A percentile compares a stretch with the other conserved stretches of the same genome.
phyloP scores from a whole-genome alignment of 2,888 invertebrate species.

The Zelleria hepariella region DNA sequence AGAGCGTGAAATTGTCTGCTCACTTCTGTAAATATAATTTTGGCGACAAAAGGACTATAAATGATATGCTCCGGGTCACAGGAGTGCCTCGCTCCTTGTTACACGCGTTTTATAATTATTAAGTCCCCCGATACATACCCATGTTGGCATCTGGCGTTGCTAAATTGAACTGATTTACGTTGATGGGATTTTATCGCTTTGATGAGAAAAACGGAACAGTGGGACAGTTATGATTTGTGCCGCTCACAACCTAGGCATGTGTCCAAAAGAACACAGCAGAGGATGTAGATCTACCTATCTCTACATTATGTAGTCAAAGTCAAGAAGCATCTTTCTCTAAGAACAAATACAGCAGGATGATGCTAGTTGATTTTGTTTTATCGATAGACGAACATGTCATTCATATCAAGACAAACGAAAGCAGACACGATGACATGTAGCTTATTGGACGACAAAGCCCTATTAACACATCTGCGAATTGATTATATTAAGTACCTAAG shows the following conservation, averaged over 20 bases:
- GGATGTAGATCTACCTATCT: too few species aligned
- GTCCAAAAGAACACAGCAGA: too few species aligned
- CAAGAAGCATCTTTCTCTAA: too few species aligned
- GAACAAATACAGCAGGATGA: too few species aligned
- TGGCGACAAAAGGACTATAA: conserved; percentile 71
- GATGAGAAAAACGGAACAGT: background rate
- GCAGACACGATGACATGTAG: too few species aligned
- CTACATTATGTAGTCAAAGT: too few species aligned
- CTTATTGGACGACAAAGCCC: background rate
- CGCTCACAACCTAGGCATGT: background rate
- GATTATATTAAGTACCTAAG: background rate
- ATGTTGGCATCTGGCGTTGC: background rate
- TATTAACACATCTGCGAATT: background rate
- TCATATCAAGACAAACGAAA: too few species aligned
- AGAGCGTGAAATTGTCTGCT: conserved; percentile 73
- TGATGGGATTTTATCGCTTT: background rate
- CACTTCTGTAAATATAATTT: conserved; percentile 73
- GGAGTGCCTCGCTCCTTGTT: conserved; percentile 51
- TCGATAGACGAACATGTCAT: too few species aligned
- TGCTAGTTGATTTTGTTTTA: too few species aligned
- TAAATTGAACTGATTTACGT: background rate
- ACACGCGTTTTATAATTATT: conserved; percentile 45
- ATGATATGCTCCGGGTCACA: conserved; percentile 61
- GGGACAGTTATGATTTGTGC: background rate
- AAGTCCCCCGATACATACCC: conserved; percentile 22